phyloP scores from a whole-genome alignment of 2,888 invertebrate genomes.

The Escarpia spicata region DNA sequence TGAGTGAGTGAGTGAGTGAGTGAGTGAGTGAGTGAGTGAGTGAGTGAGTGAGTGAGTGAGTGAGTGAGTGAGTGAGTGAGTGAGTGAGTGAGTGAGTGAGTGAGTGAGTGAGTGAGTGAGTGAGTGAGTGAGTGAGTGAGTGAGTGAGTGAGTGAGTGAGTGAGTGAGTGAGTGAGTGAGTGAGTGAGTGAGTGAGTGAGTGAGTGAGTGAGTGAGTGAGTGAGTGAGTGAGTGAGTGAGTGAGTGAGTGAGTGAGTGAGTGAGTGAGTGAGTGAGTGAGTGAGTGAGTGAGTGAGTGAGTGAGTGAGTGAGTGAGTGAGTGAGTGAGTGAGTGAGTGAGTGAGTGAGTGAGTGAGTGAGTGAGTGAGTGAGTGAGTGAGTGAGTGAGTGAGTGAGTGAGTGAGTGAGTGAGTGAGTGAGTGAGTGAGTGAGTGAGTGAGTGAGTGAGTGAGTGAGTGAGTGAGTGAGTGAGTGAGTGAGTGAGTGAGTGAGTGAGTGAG shows the following conservation, averaged over 20 bases:
- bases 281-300: constrained; percentile 23
- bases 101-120: constrained; percentile 23
- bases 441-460: background rate
- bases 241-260: constrained; percentile 23
- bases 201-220: constrained; percentile 23
- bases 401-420: constrained; percentile 23
- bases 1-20: too few relatives aligned
- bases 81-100: too few relatives aligned
- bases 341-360: constrained; percentile 23
- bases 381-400: constrained; percentile 23
- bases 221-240: constrained; percentile 23
- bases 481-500: too few relatives aligned
- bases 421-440: background rate
- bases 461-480: too few relatives aligned
- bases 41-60: too few relatives aligned
- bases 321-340: constrained; percentile 23
- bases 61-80: too few relatives aligned
- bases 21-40: too few relatives aligned
- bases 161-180: constrained; percentile 23
- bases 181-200: constrained; percentile 23
- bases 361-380: constrained; percentile 23
- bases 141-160: constrained; percentile 23
- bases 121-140: constrained; percentile 23
- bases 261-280: constrained; percentile 23
- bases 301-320: constrained; percentile 22